Percentiles rank a stretch among this genome's conserved stretches.
Conservation (phyloP, 2,113 vertebrate genomes). For the Butastur rufipennis region DNA sequence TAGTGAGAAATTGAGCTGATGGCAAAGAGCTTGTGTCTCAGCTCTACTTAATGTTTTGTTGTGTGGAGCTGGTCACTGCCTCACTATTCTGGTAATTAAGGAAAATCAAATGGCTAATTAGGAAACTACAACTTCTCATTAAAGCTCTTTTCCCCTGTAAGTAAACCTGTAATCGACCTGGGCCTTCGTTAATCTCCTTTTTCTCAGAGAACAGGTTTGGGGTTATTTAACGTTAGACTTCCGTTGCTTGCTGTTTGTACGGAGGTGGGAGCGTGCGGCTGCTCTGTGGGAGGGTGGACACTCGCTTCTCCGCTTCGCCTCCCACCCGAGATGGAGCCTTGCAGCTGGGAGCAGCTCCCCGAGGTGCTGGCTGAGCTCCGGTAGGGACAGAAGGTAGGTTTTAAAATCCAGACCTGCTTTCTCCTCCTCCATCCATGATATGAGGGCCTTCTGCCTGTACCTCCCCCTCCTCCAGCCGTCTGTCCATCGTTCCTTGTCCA, state of each 20-base stretch:
- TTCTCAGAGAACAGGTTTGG: background rate
- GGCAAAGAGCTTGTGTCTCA: background rate
- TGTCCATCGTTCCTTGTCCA: background rate
- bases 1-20: background rate
- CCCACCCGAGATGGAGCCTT: rapidly evolving
- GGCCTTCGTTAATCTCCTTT: background rate
- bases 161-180: background rate
- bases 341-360: background rate
- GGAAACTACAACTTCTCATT: background rate
- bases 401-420: background rate
- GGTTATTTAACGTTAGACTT: background rate
- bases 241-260: background rate
- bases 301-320: background rate
- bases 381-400: background rate
- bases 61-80: background rate
- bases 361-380: background rate
- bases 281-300: rapidly evolving
- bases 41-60: background rate
- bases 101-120: background rate
- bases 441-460: background rate
- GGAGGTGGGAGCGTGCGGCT: rapidly evolving
- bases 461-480: background rate
- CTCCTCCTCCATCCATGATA: rapidly evolving
- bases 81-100: background rate
- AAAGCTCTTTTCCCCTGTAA: background rate